A percentile compares a stretch with the other conserved stretches of the same genome.
Evolutionary conservation across 2,888 invertebrate species (phyloP).

Genomic region (Schrankia costaestrigalis): DNA sequence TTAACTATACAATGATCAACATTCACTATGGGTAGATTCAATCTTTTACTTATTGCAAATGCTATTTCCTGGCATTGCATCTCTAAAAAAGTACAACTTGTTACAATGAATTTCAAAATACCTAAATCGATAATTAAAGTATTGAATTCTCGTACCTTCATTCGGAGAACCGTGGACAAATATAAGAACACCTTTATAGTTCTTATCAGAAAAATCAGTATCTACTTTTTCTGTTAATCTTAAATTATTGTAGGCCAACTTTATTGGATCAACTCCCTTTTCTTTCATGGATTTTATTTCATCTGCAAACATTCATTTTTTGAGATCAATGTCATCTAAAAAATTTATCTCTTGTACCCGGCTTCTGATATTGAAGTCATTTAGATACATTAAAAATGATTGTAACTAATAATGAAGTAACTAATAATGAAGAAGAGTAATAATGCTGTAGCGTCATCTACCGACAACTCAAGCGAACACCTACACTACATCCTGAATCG

Average conservation of each 20-base stretch:
- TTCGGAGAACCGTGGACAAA: conserved; percentile 67
- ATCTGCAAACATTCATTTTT: conserved; percentile 40
- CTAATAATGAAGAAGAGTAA: too few relatives aligned
- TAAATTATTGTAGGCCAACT: conserved; percentile 46
- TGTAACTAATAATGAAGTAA: too few relatives aligned
- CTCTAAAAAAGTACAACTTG: conserved; percentile 43
- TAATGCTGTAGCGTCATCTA: too few relatives aligned
- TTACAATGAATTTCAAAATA: neutral
- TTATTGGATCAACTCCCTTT: conserved; percentile 54
- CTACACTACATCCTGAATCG: too few relatives aligned
- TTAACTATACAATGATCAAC: conserved; percentile 75
- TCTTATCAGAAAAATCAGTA: conserved; percentile 37
- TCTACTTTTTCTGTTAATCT: conserved; percentile 23
- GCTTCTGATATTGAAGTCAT: neutral
- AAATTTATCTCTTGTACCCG: too few relatives aligned
- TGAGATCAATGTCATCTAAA: too few relatives aligned
- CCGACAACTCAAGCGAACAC: too few relatives aligned
- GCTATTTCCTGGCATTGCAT: conserved; percentile 65
- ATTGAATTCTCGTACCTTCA: conserved; percentile 52
- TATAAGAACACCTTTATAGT: conserved; percentile 58
- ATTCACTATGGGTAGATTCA: conserved; percentile 69
- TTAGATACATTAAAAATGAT: too few relatives aligned
- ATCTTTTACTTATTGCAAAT: conserved; percentile 59
- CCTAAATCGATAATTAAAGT: neutral
- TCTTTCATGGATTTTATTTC: conserved; percentile 56